Evolutionary conservation across 2,113 vertebrate species (phyloP), one percentile per base, ranked within the genome.

Genomic region (Nannobrachium achirus): DNA sequence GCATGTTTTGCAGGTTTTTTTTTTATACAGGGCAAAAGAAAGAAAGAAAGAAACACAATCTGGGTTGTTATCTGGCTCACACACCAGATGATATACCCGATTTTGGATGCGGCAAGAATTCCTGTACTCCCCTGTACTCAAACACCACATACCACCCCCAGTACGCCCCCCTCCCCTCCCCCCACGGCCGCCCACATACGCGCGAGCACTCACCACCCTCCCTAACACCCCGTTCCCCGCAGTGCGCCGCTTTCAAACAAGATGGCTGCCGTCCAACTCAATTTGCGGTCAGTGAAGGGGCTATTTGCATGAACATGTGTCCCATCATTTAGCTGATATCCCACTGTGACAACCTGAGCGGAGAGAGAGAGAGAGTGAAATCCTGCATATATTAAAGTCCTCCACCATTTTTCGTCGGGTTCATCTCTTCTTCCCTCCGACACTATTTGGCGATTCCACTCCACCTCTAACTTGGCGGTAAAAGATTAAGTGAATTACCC

Each of bases 231-330:
- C 19, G 40, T 62, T 78, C 58, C 66, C 80, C 0, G 38, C 76
- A 78, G 66, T 56, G 76, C 38, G 39, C 73, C 56, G 62, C 51
- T 67, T 33, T 78, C 65, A 82, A 81, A 53, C 82, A 89, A 87
- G 75, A 86, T 86, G 86, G 85, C 85, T 76, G 50, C 74, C 66
- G 74, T 89, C 89, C 85, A 89, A 84, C 73, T 86, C 79, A 84
- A 89, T 86, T 86, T 89, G 82, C 63, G 78, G 81, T 83, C 86
- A 88, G 81, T 42, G 45, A 71, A 85, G 74, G 55, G 78, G 63
- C 81, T 73, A 81, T 87, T 87, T 91, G 77, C 86, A 74, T 84
- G 73, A 88, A 88, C 89, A 84, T 80, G 84, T 86, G 84, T 92
- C 73, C 73, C 79, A 79, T 69, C 76, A 71, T 85, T 79, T 86